Conservation (phyloP, 2,888 invertebrate genomes). For the Melikaiella ostensackeni region DNA sequence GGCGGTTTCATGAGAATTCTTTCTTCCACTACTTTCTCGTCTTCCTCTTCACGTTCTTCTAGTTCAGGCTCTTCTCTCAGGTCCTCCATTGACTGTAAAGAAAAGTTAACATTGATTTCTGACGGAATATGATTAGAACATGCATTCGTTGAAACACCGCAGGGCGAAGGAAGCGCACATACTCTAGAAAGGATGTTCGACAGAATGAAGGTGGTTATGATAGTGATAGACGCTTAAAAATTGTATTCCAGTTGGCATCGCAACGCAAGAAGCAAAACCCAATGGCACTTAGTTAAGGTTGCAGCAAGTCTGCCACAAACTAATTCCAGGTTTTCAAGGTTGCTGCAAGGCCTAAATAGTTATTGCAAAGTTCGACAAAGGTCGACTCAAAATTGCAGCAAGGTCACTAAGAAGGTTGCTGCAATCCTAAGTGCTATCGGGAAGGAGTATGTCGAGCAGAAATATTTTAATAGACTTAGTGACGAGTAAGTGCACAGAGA, state of each 20-base stretch:
- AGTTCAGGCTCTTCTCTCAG: conserved; percentile 75
- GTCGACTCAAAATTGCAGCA: too few species aligned
- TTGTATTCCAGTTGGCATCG: neutral
- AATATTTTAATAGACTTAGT: too few species aligned
- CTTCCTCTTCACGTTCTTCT: conserved; percentile 73
- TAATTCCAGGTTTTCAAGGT: too few species aligned
- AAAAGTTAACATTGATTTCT: neutral
- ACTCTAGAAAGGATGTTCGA: neutral
- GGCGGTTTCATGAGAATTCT: conserved; percentile 60
- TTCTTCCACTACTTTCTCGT: conserved; percentile 59
- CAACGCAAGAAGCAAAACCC: neutral
- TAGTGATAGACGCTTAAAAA: neutral
- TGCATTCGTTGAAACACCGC: conserved; percentile 45
- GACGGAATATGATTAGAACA: neutral
- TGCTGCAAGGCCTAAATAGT: too few species aligned
- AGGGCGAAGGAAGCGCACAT: conserved; percentile 49
- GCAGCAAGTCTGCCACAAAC: too few species aligned
- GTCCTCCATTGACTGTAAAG: conserved; percentile 74
- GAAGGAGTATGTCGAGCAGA: too few species aligned
- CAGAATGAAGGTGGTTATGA: neutral
- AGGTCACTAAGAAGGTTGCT: too few species aligned
- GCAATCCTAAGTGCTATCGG: too few species aligned
- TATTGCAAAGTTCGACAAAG: too few species aligned
- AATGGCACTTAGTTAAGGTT: neutral
- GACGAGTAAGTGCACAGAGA: too few species aligned